Conservation (phyloP, 2,888 invertebrate genomes). For the Drepana falcataria region DNA sequence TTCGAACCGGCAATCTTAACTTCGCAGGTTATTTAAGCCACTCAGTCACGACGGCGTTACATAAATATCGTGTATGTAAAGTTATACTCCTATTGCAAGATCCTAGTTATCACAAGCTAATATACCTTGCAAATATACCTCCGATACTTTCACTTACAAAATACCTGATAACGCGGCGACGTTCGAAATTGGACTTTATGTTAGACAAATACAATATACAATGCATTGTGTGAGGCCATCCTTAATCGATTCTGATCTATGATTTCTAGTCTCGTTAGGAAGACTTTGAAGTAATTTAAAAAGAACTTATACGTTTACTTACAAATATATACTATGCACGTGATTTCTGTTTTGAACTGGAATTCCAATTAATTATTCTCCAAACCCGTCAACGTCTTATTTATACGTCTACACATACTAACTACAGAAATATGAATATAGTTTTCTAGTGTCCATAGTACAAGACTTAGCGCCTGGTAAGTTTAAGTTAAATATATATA, state of each 20-base stretch:
- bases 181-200: background rate
- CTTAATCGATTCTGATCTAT: slow-evolving; percentile 12
- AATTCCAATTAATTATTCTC: too few species aligned
- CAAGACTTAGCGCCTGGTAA: too few species aligned
- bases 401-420: too few species aligned
- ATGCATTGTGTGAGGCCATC: slow-evolving; percentile 1
- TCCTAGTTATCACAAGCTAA: background rate
- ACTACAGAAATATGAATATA: too few species aligned
- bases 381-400: too few species aligned
- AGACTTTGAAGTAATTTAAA: background rate
- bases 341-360: too few species aligned
- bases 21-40: too few species aligned
- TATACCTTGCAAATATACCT: background rate
- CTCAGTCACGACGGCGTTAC: background rate
- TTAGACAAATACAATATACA: background rate
- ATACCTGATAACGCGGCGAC: background rate
- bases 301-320: too few species aligned
- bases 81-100: background rate
- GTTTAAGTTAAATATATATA: too few species aligned
- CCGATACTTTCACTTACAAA: background rate
- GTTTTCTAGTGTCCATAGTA: too few species aligned
- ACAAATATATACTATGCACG: too few species aligned
- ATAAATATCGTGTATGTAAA: background rate
- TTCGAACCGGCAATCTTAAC: too few species aligned
- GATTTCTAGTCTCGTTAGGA: slow-evolving; percentile 4